These are phyloP conservation scores for Apeira syringaria DNA, from an alignment of 2,888 invertebrate genomes.

Conservation along the genomic window DNA sequence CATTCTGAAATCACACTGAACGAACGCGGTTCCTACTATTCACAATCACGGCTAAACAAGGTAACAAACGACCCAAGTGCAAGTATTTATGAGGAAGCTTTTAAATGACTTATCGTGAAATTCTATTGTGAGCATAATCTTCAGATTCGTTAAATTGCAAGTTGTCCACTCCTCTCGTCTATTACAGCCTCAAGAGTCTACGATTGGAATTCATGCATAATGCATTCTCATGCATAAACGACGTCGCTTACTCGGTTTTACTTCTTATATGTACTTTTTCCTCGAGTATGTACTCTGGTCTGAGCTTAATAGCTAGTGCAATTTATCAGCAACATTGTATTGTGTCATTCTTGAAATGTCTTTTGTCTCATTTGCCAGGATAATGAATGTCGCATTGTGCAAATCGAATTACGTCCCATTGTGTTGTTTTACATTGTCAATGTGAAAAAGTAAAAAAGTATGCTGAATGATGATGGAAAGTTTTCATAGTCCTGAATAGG, in stretches of 20 bases:
- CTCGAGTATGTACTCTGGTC: slow-evolving; percentile 39
- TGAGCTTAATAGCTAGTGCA: slow-evolving; percentile 39
- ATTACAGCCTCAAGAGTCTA: slow-evolving; percentile 52
- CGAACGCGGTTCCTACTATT: neutral
- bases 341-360: slow-evolving; percentile 30
- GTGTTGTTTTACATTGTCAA: slow-evolving; percentile 17
- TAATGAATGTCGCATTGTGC: slow-evolving; percentile 16
- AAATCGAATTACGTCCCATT: slow-evolving; percentile 24
- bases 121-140: slow-evolving; percentile 32
- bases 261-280: slow-evolving; percentile 52
- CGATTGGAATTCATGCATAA: slow-evolving; percentile 72
- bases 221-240: slow-evolving; percentile 71
- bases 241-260: slow-evolving; percentile 62
- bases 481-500: too few species aligned
- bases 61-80: slow-evolving; percentile 11
- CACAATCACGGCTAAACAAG: slow-evolving; percentile 4
- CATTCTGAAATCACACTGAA: neutral
- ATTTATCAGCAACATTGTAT: slow-evolving; percentile 40
- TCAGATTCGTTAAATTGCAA: slow-evolving; percentile 20
- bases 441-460: neutral
- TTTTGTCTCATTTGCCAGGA: slow-evolving; percentile 21
- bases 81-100: slow-evolving; percentile 32
- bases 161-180: slow-evolving; percentile 50
- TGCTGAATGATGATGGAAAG: too few species aligned
- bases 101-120: slow-evolving; percentile 34